Evolutionary conservation across 2,888 invertebrate species (phyloP), one percentile per base, ranked within the genome.

Genomic region (Noctua comes): DNA sequence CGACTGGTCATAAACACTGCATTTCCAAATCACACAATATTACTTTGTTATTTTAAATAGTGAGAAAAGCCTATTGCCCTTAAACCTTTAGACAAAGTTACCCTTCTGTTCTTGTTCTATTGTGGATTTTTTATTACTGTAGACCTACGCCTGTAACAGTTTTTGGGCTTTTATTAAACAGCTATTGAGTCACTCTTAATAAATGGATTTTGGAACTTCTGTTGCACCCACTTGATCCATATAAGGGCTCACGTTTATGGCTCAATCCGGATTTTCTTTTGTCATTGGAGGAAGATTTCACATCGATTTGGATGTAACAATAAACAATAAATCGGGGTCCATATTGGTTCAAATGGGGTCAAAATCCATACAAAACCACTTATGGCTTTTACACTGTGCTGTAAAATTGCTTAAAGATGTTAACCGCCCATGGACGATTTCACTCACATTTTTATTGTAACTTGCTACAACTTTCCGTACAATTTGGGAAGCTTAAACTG

Each of bases 101-200:
- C 0, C 18, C 69, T 79, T 73, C 73, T 79, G 73, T 43, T 40
- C 2, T 5, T 3, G 8, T 24, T 46, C 1, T 43, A 4, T 24
- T 64, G 40, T 66, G 13, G 7, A 43, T 68, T 68, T 77, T 36
- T 57, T 73, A 68, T 78, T 73, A 71, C 73, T 76, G 82, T 36
- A 83, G 68, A 83, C 92, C 91, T 88, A 92, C 92, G 87, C 88
- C 11, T n/a, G n/a, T n/a, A n/a, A n/a, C n/a, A 80, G 83, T 85
- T 90, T 89, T 88, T 86, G 84, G 86, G 84, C 73, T 88, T 87
- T 87, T 88, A 87, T 80, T 68, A 68, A 77, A 76, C 73, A 69
- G 27, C 31, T 59, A 68, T 85, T 82, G 80, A 87, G 75, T 87
- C 85, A 80, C 40, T 73, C 18, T 48, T 73, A 69, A 75, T 71